Conservation (phyloP, 1,140 invertebrate genomes). For the Trialeurodes vaporariorum region DNA sequence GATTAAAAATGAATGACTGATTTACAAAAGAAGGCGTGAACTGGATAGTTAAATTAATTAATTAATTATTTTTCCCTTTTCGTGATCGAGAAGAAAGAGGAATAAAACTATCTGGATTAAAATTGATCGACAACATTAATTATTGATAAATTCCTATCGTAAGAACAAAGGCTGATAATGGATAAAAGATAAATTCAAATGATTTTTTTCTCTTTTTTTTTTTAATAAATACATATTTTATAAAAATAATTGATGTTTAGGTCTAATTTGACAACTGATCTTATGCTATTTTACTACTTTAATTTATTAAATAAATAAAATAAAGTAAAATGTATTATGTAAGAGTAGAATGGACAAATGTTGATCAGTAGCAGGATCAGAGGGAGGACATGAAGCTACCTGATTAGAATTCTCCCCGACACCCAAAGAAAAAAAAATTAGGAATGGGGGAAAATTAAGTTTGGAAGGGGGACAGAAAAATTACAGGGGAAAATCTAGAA, state of each 20-base stretch:
- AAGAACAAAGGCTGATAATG: background rate
- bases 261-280: background rate
- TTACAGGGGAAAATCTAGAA: too few species aligned
- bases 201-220: too few species aligned
- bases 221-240: background rate
- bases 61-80: too few species aligned
- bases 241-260: background rate
- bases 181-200: background rate
- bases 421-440: too few species aligned
- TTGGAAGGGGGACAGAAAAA: too few species aligned
- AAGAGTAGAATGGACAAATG: too few species aligned
- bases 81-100: background rate
- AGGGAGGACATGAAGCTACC: too few species aligned
- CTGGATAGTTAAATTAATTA: background rate
- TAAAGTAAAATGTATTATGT: background rate
- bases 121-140: background rate
- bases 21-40: background rate
- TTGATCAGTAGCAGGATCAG: too few species aligned
- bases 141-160: background rate
- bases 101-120: background rate
- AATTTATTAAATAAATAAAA: background rate
- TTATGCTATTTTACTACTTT: background rate
- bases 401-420: too few species aligned
- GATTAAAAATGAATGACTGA: background rate
- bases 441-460: too few species aligned